A percentile compares a stretch with the other conserved stretches of the same genome.
Conservation (phyloP, 2,888 invertebrate species). For the Luperina testacea region DNA sequence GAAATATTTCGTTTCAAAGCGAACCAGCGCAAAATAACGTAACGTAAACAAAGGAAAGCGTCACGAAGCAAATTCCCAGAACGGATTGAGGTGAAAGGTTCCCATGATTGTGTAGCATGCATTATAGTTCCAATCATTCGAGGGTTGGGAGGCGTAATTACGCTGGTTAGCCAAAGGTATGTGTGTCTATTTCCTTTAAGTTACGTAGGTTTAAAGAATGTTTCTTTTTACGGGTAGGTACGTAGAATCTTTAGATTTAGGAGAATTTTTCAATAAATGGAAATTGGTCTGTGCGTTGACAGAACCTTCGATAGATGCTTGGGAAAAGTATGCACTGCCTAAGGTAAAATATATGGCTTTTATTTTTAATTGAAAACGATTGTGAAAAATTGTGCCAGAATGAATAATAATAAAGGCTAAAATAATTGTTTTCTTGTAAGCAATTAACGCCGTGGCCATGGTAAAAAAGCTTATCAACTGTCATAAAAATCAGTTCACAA, state of each 20-base stretch:
- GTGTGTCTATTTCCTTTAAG: constrained; percentile 28
- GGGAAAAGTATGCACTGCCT: not conserved
- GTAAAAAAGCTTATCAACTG: not conserved
- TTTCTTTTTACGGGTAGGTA: not conserved
- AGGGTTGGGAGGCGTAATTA: constrained; percentile 55
- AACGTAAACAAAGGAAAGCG: constrained; percentile 75
- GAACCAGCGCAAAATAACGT: constrained; percentile 58
- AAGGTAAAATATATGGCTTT: not conserved
- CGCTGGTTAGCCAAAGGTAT: constrained; percentile 27
- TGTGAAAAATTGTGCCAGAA: no score
- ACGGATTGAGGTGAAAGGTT: constrained; percentile 80
- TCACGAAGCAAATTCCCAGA: constrained; percentile 76
- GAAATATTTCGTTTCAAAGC: constrained; percentile 21
- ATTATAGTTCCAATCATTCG: constrained; percentile 66
- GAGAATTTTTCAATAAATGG: constrained; percentile 15
- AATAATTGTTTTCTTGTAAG: not conserved
- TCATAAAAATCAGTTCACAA: not conserved
- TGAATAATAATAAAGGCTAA: not conserved
- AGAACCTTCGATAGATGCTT: not conserved
- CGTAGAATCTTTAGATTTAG: not conserved
- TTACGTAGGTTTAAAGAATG: constrained; percentile 9
- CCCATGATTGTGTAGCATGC: constrained; percentile 76
- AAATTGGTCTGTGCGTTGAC: not conserved
- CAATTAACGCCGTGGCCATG: not conserved
- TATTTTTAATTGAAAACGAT: not conserved